These are phyloP conservation scores for Gila orcuttii DNA, from an alignment of 2,113 vertebrate genomes.

Conservation along the genomic window DNA sequence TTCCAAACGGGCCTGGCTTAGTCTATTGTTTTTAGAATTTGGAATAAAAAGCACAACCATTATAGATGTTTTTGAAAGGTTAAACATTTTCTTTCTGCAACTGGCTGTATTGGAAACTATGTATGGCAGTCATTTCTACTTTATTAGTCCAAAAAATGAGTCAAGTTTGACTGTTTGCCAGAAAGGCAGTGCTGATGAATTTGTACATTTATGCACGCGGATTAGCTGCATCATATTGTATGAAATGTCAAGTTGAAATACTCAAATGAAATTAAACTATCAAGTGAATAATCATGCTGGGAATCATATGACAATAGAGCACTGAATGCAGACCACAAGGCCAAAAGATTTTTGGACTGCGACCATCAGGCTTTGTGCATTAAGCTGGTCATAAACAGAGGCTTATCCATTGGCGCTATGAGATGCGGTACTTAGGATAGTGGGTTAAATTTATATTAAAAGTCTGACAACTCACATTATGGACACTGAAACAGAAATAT, in stretches of 20 bases:
- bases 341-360: slow-evolving; percentile 6
- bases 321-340: background rate
- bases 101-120: background rate
- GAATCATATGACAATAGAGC: slow-evolving; percentile 1
- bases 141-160: background rate
- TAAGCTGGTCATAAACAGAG: slow-evolving; percentile 34
- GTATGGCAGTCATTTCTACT: background rate
- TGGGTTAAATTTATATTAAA: slow-evolving; percentile 66
- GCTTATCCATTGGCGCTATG: slow-evolving; percentile 28
- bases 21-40: slow-evolving; percentile 34
- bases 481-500: slow-evolving; percentile 11
- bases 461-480: slow-evolving; percentile 59
- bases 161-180: background rate
- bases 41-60: slow-evolving; percentile 3
- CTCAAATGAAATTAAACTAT: background rate
- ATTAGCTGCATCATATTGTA: background rate
- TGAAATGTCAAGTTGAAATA: background rate
- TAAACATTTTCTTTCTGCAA: background rate
- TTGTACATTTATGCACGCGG: background rate
- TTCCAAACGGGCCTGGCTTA: slow-evolving; percentile 46
- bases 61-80: background rate
- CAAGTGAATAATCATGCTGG: background rate
- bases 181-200: background rate
- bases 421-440: slow-evolving; percentile 57
- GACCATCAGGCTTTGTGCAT: slow-evolving; percentile 34